Conservation (phyloP, 2,113 vertebrate species). For the Nothoprocta perdicaria region DNA sequence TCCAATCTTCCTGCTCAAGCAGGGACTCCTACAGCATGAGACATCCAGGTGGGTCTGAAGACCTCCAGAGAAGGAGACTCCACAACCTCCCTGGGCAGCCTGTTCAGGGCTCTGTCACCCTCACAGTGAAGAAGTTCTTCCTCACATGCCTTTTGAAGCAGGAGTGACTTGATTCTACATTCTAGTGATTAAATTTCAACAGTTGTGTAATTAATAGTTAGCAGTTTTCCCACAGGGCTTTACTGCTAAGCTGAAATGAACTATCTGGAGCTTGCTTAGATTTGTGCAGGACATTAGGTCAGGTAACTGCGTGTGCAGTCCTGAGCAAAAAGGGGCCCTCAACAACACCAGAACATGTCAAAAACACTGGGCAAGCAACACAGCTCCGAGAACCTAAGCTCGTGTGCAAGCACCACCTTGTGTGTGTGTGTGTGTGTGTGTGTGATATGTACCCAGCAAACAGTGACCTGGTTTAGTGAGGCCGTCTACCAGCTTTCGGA, state of each 20-base stretch:
- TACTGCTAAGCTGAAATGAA: neutral
- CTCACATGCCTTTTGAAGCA: neutral
- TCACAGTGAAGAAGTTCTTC: too few relatives aligned
- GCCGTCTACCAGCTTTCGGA: neutral
- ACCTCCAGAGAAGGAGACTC: too few relatives aligned
- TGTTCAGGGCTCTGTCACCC: too few relatives aligned
- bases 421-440: rapidly evolving
- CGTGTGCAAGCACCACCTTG: rapidly evolving
- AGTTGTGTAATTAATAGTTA: slow-evolving; percentile 22
- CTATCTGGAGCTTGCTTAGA: neutral
- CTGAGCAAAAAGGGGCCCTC: neutral
- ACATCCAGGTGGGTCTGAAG: too few relatives aligned
- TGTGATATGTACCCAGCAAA: rapidly evolving
- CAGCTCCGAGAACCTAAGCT: neutral
- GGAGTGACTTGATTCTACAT: neutral
- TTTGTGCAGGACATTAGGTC: neutral
- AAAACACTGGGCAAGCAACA: neutral
- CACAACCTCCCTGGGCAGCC: too few relatives aligned
- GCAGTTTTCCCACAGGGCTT: neutral
- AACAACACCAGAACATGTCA: neutral
- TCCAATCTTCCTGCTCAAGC: too few relatives aligned
- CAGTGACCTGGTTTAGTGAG: neutral
- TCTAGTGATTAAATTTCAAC: neutral
- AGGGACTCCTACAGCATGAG: too few relatives aligned
- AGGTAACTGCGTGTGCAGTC: rapidly evolving